Conservation (phyloP, 2,797 vertebrate species). For the Pristis pectinata region DNA sequence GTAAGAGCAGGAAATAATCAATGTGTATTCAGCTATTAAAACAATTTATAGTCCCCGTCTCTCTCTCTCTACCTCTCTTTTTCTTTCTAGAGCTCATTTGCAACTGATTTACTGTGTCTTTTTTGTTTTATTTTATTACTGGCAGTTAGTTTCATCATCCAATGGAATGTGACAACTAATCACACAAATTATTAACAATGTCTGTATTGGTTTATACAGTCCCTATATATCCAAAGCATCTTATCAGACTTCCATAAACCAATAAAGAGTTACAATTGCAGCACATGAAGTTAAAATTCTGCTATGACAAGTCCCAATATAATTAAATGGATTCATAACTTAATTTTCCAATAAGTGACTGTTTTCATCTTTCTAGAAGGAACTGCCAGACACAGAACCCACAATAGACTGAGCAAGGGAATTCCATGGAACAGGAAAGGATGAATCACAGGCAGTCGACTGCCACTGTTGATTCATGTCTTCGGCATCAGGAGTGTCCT, state of each 20-base stretch:
- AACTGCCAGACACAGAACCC: background rate
- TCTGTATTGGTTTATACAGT: background rate
- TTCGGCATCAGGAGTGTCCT: background rate
- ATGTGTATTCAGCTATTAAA: background rate
- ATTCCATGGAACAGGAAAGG: background rate
- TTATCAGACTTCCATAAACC: background rate
- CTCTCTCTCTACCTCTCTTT: background rate
- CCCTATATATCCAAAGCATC: background rate
- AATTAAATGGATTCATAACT: background rate
- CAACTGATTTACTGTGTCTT: constrained; percentile 3
- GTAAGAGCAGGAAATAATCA: background rate
- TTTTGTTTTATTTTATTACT: background rate
- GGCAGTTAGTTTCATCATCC: background rate
- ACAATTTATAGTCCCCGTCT: background rate
- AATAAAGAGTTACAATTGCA: background rate
- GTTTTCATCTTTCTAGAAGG: background rate
- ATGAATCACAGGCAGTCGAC: background rate
- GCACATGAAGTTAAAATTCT: background rate
- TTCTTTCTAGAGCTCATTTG: background rate
- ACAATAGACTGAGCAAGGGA: background rate
- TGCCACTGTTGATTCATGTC: background rate
- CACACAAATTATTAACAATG: background rate
- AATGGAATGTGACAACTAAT: background rate
- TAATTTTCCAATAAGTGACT: background rate
- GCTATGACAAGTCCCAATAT: background rate